Base-by-base conservation (phyloP, 2,113 vertebrate genomes). In the Ciconia stormi region DNA sequence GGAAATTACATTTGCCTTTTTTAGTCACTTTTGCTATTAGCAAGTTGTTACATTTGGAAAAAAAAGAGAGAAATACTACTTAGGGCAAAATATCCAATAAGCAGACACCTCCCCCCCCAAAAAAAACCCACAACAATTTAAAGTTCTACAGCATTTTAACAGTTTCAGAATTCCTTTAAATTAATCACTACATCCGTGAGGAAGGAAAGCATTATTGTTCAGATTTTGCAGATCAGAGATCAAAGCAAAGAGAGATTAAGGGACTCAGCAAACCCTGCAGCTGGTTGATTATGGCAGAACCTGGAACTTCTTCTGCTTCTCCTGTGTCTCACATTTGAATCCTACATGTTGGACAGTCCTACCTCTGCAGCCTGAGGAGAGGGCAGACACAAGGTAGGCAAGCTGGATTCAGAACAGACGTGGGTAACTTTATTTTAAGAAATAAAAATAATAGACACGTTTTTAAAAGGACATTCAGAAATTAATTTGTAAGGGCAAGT, bases 391-490 rank as follows among this genome's bases (percentile, higher is more conserved):
- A 3, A 76, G 49, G 6, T 18, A 61, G 7, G 26, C 5, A 89
- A 74, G 6, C 5, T 59, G 20, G 9, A 82, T 84, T 50, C 32
- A 76, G 21, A 12, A n/a, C 2, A 58, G 13, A 2, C 9, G 11
- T 25, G 17, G 27, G 3, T 23, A 92, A 29, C 19, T 82, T 65
- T 29, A 13, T 55, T 61, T 71, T 42, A 56, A 32, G 1, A 53
- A 91, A 55, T 17, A 0, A 70, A 87, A 59, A 53, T 10, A 49
- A 27, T 10, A 26, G 4, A 29, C 7, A 4, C 1, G 1, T 36
- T 52, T 85, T 34, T 1, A 23, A 89, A 81, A 46, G 2, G 4
- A 17, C 30, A 4, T 50, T 89, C 29, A 55, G 7, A 67, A 82
- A 47, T 27, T 42, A 18, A 59, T 76, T 63, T 44, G 1, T 38